Evolutionary conservation across 2,797 vertebrate species (phyloP).

Genomic region (Pyrrhura leucotis): DNA sequence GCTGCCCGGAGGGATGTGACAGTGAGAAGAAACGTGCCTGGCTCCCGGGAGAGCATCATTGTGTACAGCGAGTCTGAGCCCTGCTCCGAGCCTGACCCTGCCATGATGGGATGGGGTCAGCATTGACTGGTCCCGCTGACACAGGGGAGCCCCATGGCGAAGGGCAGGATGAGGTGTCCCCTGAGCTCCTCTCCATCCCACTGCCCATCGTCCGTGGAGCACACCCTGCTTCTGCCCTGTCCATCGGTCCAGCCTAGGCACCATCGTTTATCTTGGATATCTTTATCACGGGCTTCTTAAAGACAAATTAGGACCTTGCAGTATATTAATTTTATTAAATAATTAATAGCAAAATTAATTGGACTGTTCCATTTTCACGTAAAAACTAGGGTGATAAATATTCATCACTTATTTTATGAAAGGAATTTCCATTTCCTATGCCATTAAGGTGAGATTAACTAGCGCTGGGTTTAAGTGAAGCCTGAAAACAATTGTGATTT

Average conservation of each 20-base stretch:
- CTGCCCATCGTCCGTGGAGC: rapidly evolving
- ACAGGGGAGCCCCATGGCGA: rapidly evolving
- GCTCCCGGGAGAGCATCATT: not conserved
- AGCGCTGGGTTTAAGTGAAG: constrained; percentile 77
- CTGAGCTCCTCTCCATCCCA: not conserved
- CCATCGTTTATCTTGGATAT: not conserved
- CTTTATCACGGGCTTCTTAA: not conserved
- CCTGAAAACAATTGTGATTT: constrained; percentile 80
- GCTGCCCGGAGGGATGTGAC: not conserved
- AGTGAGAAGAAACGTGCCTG: rapidly evolving
- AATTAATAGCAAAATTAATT: constrained; percentile 94
- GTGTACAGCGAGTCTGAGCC: not conserved
- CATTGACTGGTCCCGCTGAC: rapidly evolving
- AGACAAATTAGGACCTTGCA: constrained; percentile 45
- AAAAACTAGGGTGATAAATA: constrained; percentile 92
- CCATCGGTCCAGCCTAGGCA: rapidly evolving
- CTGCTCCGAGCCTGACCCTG: not conserved
- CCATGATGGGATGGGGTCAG: not conserved
- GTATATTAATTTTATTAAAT: constrained; percentile 90
- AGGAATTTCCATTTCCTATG: constrained; percentile 83
- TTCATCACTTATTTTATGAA: constrained; percentile 90
- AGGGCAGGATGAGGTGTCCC: not conserved
- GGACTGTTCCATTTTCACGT: constrained; percentile 90
- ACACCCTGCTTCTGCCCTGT: not conserved
- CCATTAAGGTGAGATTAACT: constrained; percentile 82